Percentiles rank a stretch among this genome's conserved stretches.
phyloP scores from a whole-genome alignment of 2,797 vertebrate species.

The Fistularia commersonii region DNA sequence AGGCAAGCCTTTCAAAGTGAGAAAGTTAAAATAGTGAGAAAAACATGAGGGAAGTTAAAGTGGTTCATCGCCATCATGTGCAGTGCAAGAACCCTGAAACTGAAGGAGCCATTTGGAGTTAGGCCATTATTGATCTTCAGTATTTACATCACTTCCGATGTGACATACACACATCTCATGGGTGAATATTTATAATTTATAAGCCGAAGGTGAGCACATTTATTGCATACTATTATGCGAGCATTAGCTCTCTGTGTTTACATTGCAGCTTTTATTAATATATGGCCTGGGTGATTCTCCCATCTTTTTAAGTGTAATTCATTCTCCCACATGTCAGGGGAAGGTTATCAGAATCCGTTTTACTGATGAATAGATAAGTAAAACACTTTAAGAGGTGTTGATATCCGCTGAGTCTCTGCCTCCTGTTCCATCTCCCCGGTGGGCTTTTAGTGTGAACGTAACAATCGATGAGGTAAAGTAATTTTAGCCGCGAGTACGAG shows the following conservation, averaged over 20 bases:
- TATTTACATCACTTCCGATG: background rate
- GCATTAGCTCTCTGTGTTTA: too few relatives aligned
- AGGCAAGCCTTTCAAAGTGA: too few relatives aligned
- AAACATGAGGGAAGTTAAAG: too few relatives aligned
- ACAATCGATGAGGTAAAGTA: conserved; percentile 55
- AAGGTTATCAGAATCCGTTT: conserved; percentile 3
- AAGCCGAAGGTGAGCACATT: too few relatives aligned
- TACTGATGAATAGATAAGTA: conserved; percentile 20
- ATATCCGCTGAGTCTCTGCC: conserved; percentile 22
- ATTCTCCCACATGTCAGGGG: background rate
- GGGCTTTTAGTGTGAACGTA: conserved; percentile 47
- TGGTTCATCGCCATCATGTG: too few relatives aligned
- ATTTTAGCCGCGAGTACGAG: conserved; percentile 36
- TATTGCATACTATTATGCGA: too few relatives aligned
- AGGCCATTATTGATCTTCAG: background rate
- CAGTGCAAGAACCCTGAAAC: background rate
- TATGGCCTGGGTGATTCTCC: too few relatives aligned
- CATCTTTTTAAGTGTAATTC: too few relatives aligned
- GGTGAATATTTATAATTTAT: conserved; percentile 6
- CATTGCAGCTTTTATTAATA: too few relatives aligned
- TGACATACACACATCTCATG: background rate
- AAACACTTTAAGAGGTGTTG: conserved; percentile 36
- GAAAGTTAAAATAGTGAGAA: too few relatives aligned
- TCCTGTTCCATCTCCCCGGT: conserved; percentile 17
- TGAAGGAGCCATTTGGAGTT: background rate